These are phyloP conservation scores for Orthonevra nobilis DNA, from an alignment of 2,888 invertebrate species.

Conservation along the genomic window DNA sequence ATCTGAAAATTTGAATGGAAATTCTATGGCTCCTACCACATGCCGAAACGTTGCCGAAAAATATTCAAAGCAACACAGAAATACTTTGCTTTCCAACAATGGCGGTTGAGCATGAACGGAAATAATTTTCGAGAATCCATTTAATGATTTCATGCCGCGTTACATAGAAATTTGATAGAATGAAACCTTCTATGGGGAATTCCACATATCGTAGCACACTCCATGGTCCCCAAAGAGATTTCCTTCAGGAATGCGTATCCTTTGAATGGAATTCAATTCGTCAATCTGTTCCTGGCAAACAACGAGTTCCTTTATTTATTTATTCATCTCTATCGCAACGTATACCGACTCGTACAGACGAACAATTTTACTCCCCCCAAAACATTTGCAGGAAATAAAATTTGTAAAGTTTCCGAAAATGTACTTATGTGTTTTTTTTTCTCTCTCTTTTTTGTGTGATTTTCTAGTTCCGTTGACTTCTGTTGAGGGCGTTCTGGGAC, in stretches of 20 bases:
- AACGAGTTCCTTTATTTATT: constrained; percentile 12
- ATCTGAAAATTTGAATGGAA: no score
- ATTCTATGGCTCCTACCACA: neutral
- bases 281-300: constrained; percentile 22
- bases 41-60: neutral
- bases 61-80: no score
- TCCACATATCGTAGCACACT: constrained; percentile 1
- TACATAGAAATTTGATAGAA: constrained; percentile 34
- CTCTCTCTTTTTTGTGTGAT: constrained; percentile 20
- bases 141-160: constrained; percentile 40
- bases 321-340: neutral
- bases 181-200: constrained; percentile 33
- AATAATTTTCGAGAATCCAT: constrained; percentile 42
- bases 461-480: constrained; percentile 88
- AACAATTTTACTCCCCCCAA: neutral
- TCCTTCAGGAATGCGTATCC: constrained; percentile 27
- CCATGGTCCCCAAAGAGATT: constrained; percentile 10
- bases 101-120: constrained; percentile 25
- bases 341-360: neutral
- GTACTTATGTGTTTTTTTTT: constrained; percentile 16
- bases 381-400: neutral
- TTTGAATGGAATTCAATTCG: constrained; percentile 27
- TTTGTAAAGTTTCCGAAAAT: constrained; percentile 34
- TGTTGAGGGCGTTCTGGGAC: constrained; percentile 90
- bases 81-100: constrained; percentile 9